phyloP scores from a whole-genome alignment of 1,140 invertebrate genomes.

The Vollenhovia emeryi region DNA sequence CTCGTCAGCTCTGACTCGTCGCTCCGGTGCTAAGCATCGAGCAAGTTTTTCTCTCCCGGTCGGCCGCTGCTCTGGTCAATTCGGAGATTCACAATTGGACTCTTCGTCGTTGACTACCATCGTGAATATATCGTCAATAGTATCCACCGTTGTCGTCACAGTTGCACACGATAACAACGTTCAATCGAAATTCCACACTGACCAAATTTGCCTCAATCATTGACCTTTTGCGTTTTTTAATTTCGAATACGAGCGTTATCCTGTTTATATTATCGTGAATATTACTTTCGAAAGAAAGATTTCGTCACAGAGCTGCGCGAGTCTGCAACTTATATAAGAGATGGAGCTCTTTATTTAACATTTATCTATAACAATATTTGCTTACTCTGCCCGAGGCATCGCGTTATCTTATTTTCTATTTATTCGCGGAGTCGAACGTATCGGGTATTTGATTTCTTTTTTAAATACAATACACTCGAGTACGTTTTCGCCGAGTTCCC shows the following conservation, averaged over 20 bases:
- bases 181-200: too few species aligned
- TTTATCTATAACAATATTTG: neutral
- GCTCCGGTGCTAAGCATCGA: slow-evolving; percentile 13
- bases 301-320: neutral
- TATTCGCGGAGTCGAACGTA: neutral
- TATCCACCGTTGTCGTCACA: too few species aligned
- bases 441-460: neutral
- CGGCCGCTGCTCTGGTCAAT: neutral
- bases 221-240: too few species aligned
- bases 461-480: too few species aligned
- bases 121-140: too few species aligned
- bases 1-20: slow-evolving; percentile 27
- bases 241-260: too few species aligned
- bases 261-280: too few species aligned
- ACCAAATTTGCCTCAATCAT: too few species aligned
- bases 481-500: slow-evolving; percentile 28
- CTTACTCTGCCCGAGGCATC: neutral
- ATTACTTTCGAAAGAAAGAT: slow-evolving; percentile 9
- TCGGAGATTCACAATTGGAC: slow-evolving; percentile 19
- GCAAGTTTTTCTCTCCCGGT: slow-evolving; percentile 28
- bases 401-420: neutral
- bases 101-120: neutral
- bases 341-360: neutral
- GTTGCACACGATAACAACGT: too few species aligned
- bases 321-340: neutral